These are phyloP conservation scores for Tenthredo livida DNA, from an alignment of 2,888 invertebrate species.

Conservation along the genomic window DNA sequence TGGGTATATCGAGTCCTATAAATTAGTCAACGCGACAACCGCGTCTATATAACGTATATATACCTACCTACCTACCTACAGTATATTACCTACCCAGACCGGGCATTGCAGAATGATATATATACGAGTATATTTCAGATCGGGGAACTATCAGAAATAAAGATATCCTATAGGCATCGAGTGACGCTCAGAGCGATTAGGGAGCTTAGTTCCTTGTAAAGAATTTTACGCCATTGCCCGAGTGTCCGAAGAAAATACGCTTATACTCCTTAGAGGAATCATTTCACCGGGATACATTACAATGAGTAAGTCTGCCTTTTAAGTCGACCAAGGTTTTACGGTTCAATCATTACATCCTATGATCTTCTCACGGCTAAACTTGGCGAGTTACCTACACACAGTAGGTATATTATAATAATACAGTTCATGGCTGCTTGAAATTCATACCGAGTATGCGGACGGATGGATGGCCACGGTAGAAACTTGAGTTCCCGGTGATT, in stretches of 20 bases:
- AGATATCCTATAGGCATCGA: neutral
- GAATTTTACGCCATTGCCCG: constrained; percentile 39
- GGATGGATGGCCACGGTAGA: constrained; percentile 53
- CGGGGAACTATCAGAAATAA: neutral
- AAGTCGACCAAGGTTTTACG: constrained; percentile 68
- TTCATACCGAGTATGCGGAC: constrained; percentile 54
- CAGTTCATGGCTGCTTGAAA: constrained; percentile 57
- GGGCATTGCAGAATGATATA: neutral
- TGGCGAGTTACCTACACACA: neutral
- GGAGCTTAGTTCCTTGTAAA: constrained; percentile 57
- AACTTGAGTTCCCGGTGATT: constrained; percentile 62
- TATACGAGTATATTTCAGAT: neutral
- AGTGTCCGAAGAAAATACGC: constrained; percentile 65
- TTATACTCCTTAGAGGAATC: constrained; percentile 59
- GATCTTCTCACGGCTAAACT: constrained; percentile 72
- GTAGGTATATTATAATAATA: neutral
- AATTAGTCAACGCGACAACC: neutral
- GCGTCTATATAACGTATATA: neutral
- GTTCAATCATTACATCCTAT: constrained; percentile 70
- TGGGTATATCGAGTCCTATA: neutral
- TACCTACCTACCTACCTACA: no score
- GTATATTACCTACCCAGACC: neutral
- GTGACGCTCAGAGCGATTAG: neutral
- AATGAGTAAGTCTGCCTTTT: constrained; percentile 58
- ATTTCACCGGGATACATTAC: neutral